Evolutionary conservation across 2,888 invertebrate species (phyloP).

Genomic region (Drosophila algonquin): DNA sequence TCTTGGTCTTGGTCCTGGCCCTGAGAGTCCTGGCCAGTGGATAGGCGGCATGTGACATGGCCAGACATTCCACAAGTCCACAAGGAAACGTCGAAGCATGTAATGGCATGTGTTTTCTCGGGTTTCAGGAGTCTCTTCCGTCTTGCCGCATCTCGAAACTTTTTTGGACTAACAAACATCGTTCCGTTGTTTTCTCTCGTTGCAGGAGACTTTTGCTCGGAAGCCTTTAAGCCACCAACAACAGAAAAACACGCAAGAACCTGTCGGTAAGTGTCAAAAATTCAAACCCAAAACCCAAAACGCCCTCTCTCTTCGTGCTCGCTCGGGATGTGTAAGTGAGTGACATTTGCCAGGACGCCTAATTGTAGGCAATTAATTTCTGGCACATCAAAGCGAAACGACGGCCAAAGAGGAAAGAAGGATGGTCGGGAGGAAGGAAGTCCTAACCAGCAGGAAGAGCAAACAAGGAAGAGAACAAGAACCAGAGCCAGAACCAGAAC

Average conservation of each 20-base stretch:
- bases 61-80: slow-evolving; percentile 67
- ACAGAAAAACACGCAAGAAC: slow-evolving; percentile 62
- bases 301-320: slow-evolving; percentile 1
- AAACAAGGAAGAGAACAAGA: slow-evolving; percentile 62
- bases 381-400: slow-evolving; percentile 74
- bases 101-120: slow-evolving; percentile 73
- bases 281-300: slow-evolving; percentile 1
- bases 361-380: slow-evolving; percentile 82
- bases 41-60: slow-evolving; percentile 55
- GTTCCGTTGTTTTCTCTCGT: slow-evolving; percentile 33
- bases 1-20: not conserved
- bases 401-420: slow-evolving; percentile 42
- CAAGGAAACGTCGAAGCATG: slow-evolving; percentile 57
- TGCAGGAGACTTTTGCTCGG: slow-evolving; percentile 30
- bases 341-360: slow-evolving; percentile 73
- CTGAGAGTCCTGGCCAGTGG: slow-evolving; percentile 25
- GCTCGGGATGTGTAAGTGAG: slow-evolving; percentile 49
- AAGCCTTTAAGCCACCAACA: slow-evolving; percentile 68
- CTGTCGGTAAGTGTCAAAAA: slow-evolving; percentile 69
- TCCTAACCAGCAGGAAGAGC: slow-evolving; percentile 38
- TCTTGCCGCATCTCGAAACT: slow-evolving; percentile 28
- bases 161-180: slow-evolving; percentile 67
- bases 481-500: slow-evolving; percentile 43
- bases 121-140: slow-evolving; percentile 24
- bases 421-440: slow-evolving; percentile 38